Percentiles rank a stretch among this genome's conserved stretches.
Evolutionary conservation across 2,797 vertebrate species (phyloP).

Genomic region (Hyperoplus lanceolatus): DNA sequence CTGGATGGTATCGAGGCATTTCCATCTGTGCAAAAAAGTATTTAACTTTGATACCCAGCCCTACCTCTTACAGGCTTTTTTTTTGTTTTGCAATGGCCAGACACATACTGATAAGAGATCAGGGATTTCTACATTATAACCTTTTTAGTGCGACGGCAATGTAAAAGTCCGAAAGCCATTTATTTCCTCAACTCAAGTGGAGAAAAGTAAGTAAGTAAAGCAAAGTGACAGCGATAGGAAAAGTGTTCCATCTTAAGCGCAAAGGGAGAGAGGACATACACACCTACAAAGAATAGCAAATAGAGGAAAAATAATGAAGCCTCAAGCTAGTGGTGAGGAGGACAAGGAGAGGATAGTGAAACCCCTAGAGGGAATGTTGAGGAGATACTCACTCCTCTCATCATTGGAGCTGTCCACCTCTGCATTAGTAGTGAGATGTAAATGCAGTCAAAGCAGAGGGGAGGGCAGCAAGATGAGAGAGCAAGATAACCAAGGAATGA

Average conservation of each 20-base stretch:
- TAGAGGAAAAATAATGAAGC: conserved; percentile 39
- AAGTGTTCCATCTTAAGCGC: conserved; percentile 12
- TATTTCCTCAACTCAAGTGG: conserved; percentile 8
- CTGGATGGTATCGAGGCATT: too few relatives aligned
- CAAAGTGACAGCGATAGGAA: conserved; percentile 15
- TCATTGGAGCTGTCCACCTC: conserved; percentile 36
- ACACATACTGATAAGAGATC: not conserved
- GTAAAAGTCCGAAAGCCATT: not conserved
- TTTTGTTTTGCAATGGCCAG: not conserved
- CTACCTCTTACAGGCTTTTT: too few relatives aligned
- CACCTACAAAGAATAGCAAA: conserved; percentile 17
- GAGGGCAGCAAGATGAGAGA: not conserved
- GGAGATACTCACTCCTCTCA: conserved; percentile 42
- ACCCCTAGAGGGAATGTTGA: conserved; percentile 20
- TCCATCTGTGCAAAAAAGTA: too few relatives aligned
- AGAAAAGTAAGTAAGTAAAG: not conserved
- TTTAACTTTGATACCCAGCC: too few relatives aligned
- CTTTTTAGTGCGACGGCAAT: not conserved
- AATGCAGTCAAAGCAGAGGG: conserved; percentile 30
- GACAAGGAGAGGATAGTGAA: conserved; percentile 41
- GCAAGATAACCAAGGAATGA: not conserved
- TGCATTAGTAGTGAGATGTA: conserved; percentile 27
- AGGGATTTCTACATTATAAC: not conserved
- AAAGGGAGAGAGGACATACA: conserved; percentile 5
- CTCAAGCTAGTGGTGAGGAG: conserved; percentile 21